Percentiles rank a stretch among this genome's conserved stretches.
phyloP scores from a whole-genome alignment of 2,888 invertebrate genomes.

The Dasypogon diadema region DNA sequence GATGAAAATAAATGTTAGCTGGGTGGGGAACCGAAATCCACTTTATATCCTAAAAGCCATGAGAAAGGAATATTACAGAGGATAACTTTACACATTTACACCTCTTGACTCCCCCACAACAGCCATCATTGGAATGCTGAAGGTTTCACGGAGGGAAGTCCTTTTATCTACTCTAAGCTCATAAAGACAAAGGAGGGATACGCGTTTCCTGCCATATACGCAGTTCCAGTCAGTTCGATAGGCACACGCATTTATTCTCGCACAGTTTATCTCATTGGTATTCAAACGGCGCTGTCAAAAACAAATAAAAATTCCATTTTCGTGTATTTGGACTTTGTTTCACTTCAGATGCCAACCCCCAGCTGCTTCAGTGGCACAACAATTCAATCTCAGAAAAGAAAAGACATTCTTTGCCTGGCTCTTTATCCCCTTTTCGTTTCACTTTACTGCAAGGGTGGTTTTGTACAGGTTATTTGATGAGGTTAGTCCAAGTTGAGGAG shows the following conservation, averaged over 20 bases:
- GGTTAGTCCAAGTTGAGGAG: too few relatives aligned
- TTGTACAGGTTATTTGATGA: too few relatives aligned
- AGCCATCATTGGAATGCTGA: not conserved
- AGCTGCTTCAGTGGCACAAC: too few relatives aligned
- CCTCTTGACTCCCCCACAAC: not conserved
- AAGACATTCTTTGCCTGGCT: conserved; percentile 10
- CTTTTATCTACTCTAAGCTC: conserved; percentile 24
- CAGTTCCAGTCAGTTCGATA: not conserved
- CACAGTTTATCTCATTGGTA: conserved; percentile 48
- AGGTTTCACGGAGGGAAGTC: not conserved
- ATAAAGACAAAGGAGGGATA: conserved; percentile 32
- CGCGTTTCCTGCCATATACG: not conserved
- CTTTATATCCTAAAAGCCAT: conserved; percentile 47
- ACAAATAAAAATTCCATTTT: conserved; percentile 50
- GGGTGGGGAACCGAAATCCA: conserved; percentile 37
- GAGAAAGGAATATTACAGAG: conserved; percentile 46
- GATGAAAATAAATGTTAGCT: conserved; percentile 2
- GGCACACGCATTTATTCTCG: conserved; percentile 36
- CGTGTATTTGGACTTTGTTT: conserved; percentile 47
- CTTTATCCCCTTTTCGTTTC: conserved; percentile 47
- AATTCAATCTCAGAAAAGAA: not conserved
- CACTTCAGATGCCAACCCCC: conserved; percentile 40
- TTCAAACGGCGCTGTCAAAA: conserved; percentile 23
- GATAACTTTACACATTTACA: conserved; percentile 31
- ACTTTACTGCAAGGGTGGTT: conserved; percentile 43